phyloP scores from a whole-genome alignment of 1,140 invertebrate genomes.

The Laupala kohalensis region DNA sequence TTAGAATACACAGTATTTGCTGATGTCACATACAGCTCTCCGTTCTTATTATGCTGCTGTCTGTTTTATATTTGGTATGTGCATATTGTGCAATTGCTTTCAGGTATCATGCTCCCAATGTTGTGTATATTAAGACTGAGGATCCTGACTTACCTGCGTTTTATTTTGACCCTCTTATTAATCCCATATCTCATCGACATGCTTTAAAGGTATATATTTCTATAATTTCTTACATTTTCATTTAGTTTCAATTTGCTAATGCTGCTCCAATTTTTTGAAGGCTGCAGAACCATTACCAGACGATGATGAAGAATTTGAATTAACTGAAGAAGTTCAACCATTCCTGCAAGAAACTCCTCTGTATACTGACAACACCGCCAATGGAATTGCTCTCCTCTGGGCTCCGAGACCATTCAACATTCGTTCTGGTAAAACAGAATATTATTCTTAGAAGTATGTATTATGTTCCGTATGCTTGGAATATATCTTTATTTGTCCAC shows the following conservation, averaged over 20 bases:
- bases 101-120: conserved; percentile 98
- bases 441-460: background rate
- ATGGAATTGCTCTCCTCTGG: conserved; percentile 97
- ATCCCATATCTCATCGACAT: conserved; percentile 94
- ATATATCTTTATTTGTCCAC: background rate
- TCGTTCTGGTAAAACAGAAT: conserved; percentile 56
- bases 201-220: conserved; percentile 50
- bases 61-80: background rate
- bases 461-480: background rate
- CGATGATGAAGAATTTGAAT: conserved; percentile 88
- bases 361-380: conserved; percentile 97
- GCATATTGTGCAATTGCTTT: conserved; percentile 19
- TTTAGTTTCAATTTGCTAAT: background rate
- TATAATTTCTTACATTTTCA: background rate
- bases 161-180: conserved; percentile 99
- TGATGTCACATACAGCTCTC: conserved; percentile 28
- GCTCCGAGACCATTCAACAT: conserved; percentile 95
- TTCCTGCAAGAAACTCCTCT: conserved; percentile 90
- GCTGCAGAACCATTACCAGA: conserved; percentile 74
- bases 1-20: conserved; percentile 29
- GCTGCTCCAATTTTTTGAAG: conserved; percentile 25
- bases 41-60: background rate
- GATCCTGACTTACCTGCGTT: conserved; percentile 99
- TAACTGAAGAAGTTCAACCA: conserved; percentile 81
- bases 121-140: conserved; percentile 99